Evolutionary conservation across 1,140 invertebrate genomes (phyloP).

Genomic region (Metaphire vulgaris): DNA sequence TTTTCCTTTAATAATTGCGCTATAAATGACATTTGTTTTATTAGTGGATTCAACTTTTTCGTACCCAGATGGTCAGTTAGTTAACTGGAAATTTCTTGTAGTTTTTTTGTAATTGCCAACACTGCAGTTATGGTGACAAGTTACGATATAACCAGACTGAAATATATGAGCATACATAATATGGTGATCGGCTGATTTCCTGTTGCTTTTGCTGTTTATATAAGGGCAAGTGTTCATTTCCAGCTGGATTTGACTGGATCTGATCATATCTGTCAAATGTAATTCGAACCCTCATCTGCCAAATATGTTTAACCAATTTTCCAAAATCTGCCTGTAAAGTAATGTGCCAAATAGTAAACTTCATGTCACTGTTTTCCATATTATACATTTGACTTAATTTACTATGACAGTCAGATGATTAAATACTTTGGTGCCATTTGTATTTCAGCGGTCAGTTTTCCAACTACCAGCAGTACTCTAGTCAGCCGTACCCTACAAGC

Average conservation of each 20-base stretch:
- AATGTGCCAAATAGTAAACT: neutral
- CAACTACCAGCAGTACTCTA: neutral
- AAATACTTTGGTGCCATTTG: neutral
- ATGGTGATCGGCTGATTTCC: no score
- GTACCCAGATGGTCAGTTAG: neutral
- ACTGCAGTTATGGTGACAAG: neutral
- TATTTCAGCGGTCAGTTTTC: neutral
- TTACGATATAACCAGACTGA: neutral
- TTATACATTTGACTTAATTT: neutral
- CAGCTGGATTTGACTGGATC: no score
- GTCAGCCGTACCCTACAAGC: constrained; percentile 31
- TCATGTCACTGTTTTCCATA: neutral
- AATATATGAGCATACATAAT: no score
- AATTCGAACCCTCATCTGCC: no score
- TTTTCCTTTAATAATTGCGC: no score
- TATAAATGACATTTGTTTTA: neutral
- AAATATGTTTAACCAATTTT: neutral
- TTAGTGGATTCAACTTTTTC: neutral
- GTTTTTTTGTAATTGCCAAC: neutral
- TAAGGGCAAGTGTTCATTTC: no score
- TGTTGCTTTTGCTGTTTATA: no score
- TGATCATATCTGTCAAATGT: no score
- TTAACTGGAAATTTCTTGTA: neutral
- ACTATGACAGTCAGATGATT: neutral
- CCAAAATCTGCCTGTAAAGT: neutral